Base-by-base conservation (phyloP, 2,113 vertebrate genomes). In the Mastomys natalensis region DNA sequence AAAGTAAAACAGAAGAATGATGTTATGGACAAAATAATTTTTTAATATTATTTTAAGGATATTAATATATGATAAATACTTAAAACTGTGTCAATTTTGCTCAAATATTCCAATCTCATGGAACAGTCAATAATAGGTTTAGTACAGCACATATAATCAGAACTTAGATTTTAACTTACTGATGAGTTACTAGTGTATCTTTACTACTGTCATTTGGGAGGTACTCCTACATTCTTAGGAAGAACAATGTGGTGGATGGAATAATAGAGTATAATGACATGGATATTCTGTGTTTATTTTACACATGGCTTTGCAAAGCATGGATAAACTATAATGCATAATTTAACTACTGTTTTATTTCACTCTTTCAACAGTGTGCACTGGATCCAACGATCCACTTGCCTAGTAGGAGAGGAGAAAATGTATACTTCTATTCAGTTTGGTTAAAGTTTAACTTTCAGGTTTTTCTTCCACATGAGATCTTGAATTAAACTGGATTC, bases 261-360 rank as follows among this genome's bases (percentile, higher is more conserved):
- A 94, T 66, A 62, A 34, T 29, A 76, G 29, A 48, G 91, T 53
- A 70, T 77, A 85, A 95, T 70, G 81, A 76, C 40, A 29, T 0
- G 12, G 60, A 72, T 34, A 21, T 3, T 10, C 58, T 29, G 16
- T 29, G 73, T 76, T 91, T 91, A n/a, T 55, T 37, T 31, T 62
- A n/a, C 0, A 73, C 21, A 76, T 48, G 4, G 29, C 55, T 77
- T 53, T 48, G 34, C 7, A 77, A 7, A 92, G 34, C 37, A 60
- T 0, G 6, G 80, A 66, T 60, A 21, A 88, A 29, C 4, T 29
- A 7, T 24, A 62, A 43, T 88, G 16, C 72, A 89, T 87, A 40
- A 43, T 97, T 94, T 90, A 55, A 53, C 76, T 73, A 76, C 60
- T 85, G 45, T 82, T 97, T 88, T 55, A 90, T 92, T 92, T 93